Percentiles rank a stretch among this genome's conserved stretches.
Evolutionary conservation across 2,888 invertebrate genomes (phyloP).

Genomic region (Drosophila parthenogenetica): DNA sequence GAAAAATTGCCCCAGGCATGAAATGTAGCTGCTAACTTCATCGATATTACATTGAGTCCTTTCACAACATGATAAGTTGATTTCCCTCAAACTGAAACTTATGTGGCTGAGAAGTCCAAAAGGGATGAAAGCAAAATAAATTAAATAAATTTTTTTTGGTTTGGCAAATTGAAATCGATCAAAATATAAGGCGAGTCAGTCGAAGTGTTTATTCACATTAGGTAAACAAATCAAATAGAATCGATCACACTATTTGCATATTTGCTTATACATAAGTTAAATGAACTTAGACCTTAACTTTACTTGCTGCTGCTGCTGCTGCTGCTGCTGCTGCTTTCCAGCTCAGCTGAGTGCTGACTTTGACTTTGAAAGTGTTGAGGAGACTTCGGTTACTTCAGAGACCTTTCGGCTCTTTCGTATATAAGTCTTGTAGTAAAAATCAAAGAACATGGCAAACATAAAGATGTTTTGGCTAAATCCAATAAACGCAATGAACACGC

Average conservation of each 20-base stretch:
- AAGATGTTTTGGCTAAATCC: constrained; percentile 83
- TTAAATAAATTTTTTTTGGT: constrained; percentile 3
- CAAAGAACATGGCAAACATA: constrained; percentile 84
- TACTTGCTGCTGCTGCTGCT: not conserved
- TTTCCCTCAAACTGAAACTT: constrained; percentile 7
- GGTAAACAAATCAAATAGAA: constrained; percentile 33
- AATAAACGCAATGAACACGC: constrained; percentile 69
- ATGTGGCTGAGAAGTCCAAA: not conserved
- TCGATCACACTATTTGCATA: constrained; percentile 47
- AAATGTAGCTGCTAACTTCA: constrained; percentile 30
- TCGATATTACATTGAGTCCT: constrained; percentile 52
- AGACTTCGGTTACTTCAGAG: not conserved
- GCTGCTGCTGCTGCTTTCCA: not conserved
- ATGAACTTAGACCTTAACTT: constrained; percentile 40
- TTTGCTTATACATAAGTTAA: constrained; percentile 28
- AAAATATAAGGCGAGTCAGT: constrained; percentile 22
- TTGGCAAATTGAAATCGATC: constrained; percentile 51
- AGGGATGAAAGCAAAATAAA: not conserved
- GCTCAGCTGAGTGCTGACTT: constrained; percentile 54
- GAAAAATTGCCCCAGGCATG: constrained; percentile 3
- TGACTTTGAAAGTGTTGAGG: not conserved
- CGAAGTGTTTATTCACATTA: constrained; percentile 68
- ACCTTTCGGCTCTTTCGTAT: constrained; percentile 41
- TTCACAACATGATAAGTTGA: constrained; percentile 24
- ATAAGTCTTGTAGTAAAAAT: constrained; percentile 83